Percentiles rank a stretch among this genome's conserved stretches.
Conservation (phyloP, 2,113 vertebrate genomes). For the Lagenorhynchus albirostris region DNA sequence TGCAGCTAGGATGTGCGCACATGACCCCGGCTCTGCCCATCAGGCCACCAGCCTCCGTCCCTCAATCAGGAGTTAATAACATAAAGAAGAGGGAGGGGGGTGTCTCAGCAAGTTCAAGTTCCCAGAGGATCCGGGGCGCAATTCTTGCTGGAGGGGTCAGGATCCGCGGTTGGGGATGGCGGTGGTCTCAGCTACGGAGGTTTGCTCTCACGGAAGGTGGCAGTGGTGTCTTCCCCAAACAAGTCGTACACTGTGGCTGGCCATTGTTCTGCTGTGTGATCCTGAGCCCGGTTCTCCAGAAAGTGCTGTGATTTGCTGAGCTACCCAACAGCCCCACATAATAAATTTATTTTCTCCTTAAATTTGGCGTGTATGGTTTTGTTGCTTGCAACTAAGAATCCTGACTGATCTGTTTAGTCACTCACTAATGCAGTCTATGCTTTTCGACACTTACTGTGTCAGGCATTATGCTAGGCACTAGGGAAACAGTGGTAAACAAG, state of each 20-base stretch:
- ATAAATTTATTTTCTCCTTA: neutral
- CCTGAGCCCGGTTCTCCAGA: neutral
- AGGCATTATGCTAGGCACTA: neutral
- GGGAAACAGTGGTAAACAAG: neutral
- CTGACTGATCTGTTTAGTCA: neutral
- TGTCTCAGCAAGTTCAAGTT: neutral
- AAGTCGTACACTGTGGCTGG: neutral
- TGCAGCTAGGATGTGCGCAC: neutral
- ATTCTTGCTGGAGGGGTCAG: neutral
- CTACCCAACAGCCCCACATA: neutral
- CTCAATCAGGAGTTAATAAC: neutral
- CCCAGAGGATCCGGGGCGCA: neutral
- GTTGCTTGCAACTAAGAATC: neutral
- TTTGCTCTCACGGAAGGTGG: neutral
- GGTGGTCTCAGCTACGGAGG: rapidly evolving
- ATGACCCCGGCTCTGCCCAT: neutral
- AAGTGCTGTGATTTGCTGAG: neutral
- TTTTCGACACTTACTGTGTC: neutral
- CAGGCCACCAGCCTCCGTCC: neutral
- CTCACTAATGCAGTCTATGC: neutral
- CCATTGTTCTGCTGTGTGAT: neutral
- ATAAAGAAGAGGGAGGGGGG: neutral
- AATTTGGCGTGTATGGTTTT: neutral
- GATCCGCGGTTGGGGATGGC: neutral
- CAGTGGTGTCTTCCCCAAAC: neutral